Evolutionary conservation across 2,888 invertebrate species (phyloP).

Genomic region (Hemithea aestivaria): DNA sequence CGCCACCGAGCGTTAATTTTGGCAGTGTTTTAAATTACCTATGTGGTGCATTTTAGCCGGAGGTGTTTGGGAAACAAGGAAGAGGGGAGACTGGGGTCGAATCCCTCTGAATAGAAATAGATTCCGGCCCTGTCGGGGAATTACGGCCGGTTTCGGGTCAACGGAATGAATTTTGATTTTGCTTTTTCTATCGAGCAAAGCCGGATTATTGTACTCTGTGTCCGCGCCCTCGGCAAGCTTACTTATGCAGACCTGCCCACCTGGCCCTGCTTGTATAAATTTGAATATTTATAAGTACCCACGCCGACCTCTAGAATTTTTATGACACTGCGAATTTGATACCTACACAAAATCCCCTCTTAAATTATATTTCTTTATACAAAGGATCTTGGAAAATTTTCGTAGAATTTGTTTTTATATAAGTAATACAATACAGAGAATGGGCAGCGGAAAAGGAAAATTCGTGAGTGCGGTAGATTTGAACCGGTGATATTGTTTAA

Average conservation of each 20-base stretch:
- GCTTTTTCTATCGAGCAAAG: slow-evolving; percentile 57
- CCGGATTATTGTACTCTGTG: slow-evolving; percentile 51
- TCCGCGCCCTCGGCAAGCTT: slow-evolving; percentile 41
- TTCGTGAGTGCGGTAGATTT: slow-evolving; percentile 24
- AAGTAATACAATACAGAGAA: slow-evolving; percentile 26
- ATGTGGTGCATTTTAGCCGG: slow-evolving; percentile 37
- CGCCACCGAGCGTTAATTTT: slow-evolving; percentile 39
- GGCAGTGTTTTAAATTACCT: slow-evolving; percentile 50
- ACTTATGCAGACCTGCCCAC: slow-evolving; percentile 53
- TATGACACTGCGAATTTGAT: slow-evolving; percentile 48
- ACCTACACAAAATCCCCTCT: slow-evolving; percentile 30
- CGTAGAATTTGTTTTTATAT: slow-evolving; percentile 32
- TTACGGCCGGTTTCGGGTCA: slow-evolving; percentile 61
- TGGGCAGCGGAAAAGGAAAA: slow-evolving; percentile 22
- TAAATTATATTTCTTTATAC: slow-evolving; percentile 34
- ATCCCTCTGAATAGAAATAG: slow-evolving; percentile 70
- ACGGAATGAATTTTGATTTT: slow-evolving; percentile 72
- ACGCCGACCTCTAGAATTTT: slow-evolving; percentile 39
- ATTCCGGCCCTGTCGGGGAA: slow-evolving; percentile 57
- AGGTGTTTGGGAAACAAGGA: slow-evolving; percentile 54
- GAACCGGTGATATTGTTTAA: slow-evolving; percentile 27
- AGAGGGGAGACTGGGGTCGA: slow-evolving; percentile 47
- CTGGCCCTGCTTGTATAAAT: slow-evolving; percentile 48
- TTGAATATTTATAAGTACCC: slow-evolving; percentile 52
- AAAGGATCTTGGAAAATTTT: slow-evolving; percentile 28